Evolutionary conservation across 2,797 vertebrate species (phyloP), one percentile per base, ranked within the genome.

Genomic region (Iguana delicatissima): DNA sequence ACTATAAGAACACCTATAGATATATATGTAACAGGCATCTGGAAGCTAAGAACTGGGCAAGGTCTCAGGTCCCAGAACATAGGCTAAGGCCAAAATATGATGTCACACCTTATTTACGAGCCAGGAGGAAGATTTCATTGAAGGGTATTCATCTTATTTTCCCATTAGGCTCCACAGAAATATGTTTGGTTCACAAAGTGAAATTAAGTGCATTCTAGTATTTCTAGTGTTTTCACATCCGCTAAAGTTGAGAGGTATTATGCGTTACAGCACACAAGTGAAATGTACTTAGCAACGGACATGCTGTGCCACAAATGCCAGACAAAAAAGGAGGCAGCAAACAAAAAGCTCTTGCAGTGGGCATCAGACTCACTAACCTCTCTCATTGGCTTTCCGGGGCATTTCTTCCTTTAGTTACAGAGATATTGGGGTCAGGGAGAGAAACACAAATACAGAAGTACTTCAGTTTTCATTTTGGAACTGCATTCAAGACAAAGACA

Each of bases 341-440:
- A 97, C 97, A 97, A 59, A 94, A 97, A 97, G 97, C 96, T 96
- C 95, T 95, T 96, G 96, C 97, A 95, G 97, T 96, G 97, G 97
- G 97, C 94, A 95, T 96, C 95, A 86, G 62, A 96, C 97, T 97
- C 97, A 99, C 99, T 99, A 96, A 99, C 99, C 99, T 99, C 98
- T 98, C 97, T 99, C 98, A 99, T 93, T 98, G 98, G 97, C 98
- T 98, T 98, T 98, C 98, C 98, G 98, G 98, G 98, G 98, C 96
- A 98, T 98, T 98, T 98, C 99, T 98, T 98, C 98, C 97, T 98
- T 98, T 97, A 97, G 96, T 95, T 96, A 97, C 89, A 97, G 94
- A 97, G 95, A 96, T 93, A 97, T 97, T 97, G 86, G 0, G 94
- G 80, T 89, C 94, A 90, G 80, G 67, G 29, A 67, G 67, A 67